phyloP scores from a whole-genome alignment of 2,888 invertebrate species.

The Rapana venosa region DNA sequence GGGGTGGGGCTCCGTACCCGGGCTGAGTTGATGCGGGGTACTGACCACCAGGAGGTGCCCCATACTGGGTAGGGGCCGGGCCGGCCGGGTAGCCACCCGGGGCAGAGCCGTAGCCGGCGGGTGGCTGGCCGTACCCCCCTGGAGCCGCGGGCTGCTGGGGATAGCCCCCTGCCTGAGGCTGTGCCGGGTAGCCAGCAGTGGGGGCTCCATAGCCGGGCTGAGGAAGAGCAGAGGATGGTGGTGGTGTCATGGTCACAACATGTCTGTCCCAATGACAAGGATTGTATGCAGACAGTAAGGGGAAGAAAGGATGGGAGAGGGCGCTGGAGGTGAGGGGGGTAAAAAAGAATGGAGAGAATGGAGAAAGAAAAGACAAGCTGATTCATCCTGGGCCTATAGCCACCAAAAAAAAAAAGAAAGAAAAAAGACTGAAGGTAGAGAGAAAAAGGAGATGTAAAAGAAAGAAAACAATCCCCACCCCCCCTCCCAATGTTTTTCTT shows the following conservation, averaged over 20 bases:
- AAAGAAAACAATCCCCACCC: too few relatives aligned
- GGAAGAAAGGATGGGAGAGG: background rate
- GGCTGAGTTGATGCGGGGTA: conserved; percentile 42
- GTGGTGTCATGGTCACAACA: background rate
- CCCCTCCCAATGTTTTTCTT: too few relatives aligned
- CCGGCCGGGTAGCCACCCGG: conserved; percentile 38
- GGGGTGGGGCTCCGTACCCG: conserved; percentile 53
- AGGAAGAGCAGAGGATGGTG: background rate
- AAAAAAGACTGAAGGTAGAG: too few relatives aligned
- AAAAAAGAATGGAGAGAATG: background rate
- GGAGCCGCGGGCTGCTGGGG: conserved; percentile 47
- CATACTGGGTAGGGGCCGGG: conserved; percentile 40
- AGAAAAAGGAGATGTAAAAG: too few relatives aligned
- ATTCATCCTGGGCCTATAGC: too few relatives aligned
- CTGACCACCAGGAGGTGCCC: conserved; percentile 40
- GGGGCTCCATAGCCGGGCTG: conserved; percentile 47
- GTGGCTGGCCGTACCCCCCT: conserved; percentile 49
- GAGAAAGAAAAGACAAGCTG: too few relatives aligned
- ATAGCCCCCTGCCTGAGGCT: conserved; percentile 46
- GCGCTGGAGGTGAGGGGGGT: background rate
- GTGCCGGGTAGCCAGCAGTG: conserved; percentile 22
- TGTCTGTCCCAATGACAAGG: background rate
- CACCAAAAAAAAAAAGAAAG: too few relatives aligned
- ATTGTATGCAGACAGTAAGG: background rate
- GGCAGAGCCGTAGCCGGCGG: conserved; percentile 43